Percentiles rank a stretch among this genome's conserved stretches.
Evolutionary conservation across 2,888 invertebrate genomes (phyloP).

Genomic region (Homarus gammarus): DNA sequence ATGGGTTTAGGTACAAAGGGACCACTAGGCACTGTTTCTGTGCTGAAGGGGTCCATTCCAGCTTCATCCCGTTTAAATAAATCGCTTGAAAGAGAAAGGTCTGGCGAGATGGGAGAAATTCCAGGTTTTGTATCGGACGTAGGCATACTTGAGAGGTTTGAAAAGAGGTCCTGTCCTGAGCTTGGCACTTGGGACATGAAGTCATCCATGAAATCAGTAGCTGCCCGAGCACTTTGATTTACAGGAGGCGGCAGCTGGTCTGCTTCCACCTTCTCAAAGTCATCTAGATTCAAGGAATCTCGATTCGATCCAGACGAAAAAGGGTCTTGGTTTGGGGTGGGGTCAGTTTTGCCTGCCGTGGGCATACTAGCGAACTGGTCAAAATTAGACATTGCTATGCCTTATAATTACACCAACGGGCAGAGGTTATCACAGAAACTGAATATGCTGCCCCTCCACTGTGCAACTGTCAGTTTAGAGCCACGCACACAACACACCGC

Average conservation of each 20-base stretch:
- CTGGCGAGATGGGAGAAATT: slow-evolving; percentile 8
- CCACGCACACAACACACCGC: slow-evolving; percentile 37
- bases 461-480: slow-evolving; percentile 26
- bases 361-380: slow-evolving; percentile 36
- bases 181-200: slow-evolving; percentile 35
- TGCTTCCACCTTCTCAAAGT: slow-evolving; percentile 74
- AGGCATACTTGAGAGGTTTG: not conserved
- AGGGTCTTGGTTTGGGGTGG: slow-evolving; percentile 47
- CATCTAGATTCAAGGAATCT: slow-evolving; percentile 72
- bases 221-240: slow-evolving; percentile 25
- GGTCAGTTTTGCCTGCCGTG: slow-evolving; percentile 20
- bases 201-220: slow-evolving; percentile 46
- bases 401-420: slow-evolving; percentile 11
- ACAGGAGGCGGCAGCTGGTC: slow-evolving; percentile 57
- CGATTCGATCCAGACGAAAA: slow-evolving; percentile 63
- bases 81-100: not conserved
- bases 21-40: not conserved
- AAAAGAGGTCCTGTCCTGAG: slow-evolving; percentile 10
- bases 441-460: slow-evolving; percentile 5
- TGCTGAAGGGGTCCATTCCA: slow-evolving; percentile 6
- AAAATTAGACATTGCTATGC: slow-evolving; percentile 46
- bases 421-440: slow-evolving; percentile 23
- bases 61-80: not conserved
- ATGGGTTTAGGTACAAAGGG: no score
- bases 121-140: slow-evolving; percentile 35